Evolutionary conservation across 1,140 invertebrate genomes (phyloP), one percentile per base, ranked within the genome.

Genomic region (Drosophila tristis): DNA sequence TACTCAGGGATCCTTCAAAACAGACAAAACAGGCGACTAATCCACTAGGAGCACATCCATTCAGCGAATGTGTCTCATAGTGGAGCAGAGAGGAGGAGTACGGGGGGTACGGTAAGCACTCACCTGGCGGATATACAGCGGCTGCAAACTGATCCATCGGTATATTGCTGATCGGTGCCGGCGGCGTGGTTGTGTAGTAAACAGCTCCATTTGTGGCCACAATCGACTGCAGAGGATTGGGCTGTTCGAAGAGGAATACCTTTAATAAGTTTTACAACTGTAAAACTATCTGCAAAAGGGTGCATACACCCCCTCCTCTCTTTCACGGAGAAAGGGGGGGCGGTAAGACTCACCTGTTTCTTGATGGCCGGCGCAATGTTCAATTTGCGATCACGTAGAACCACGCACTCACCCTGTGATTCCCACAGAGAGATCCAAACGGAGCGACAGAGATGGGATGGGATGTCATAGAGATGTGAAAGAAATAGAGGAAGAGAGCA

Each of bases 281-380:
- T 16, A 26, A 26, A 43, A 45, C 5, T 16, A 53, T 25, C 11
- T 39, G 35, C 11, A 13, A 39, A 39, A 39, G 3, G 11, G 11
- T 13, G 35, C 35, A 39, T 13, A 39, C 35, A 11, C 35, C 35
- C 4, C 1, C 9, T n/a, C 16, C 16, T 5, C 35, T 5, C 35
- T 2, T 5, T 13, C 35, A 13, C 11, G 35, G 35, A 35, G 35
- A 11, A 5, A 39, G 35, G 4, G 35, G 35, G 11, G 11, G 1
- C 4, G n/a, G 5, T 1, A 53, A 25, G 6, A 90, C 84, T 92
- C 87, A 95, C 95, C 93, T 97, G 96, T 92, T 98, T 98, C 87
- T 97, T 96, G 68, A 97, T 96, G 67, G 97, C 97, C 72, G 97
- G 96, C n/a, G 97, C 97, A 92, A 98, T 97, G 90, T 98, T 98